Percentiles rank a stretch among this genome's conserved stretches.
phyloP scores from a whole-genome alignment of 2,797 vertebrate species.

The Pseudocheirus occidentalis region DNA sequence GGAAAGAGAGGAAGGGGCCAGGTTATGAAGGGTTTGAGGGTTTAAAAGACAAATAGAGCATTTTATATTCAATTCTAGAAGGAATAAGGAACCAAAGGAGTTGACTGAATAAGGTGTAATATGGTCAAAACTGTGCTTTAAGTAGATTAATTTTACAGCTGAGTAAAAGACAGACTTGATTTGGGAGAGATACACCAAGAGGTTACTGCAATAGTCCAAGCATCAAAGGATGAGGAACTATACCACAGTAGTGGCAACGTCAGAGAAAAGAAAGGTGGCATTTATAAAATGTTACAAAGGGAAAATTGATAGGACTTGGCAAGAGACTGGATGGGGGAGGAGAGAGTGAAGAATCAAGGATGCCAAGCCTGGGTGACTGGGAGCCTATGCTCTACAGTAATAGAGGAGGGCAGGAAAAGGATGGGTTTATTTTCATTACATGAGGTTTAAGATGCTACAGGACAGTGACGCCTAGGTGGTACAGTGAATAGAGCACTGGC shows the following conservation, averaged over 20 bases:
- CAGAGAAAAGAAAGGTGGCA: background rate
- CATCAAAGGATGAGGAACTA: background rate
- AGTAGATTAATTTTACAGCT: background rate
- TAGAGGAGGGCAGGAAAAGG: background rate
- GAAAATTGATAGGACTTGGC: background rate
- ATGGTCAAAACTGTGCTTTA: background rate
- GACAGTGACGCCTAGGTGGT: background rate
- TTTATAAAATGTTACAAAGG: background rate
- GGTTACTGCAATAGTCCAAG: background rate
- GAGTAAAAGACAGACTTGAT: background rate
- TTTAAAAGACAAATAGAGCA: background rate
- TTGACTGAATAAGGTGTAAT: background rate
- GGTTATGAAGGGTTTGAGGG: background rate
- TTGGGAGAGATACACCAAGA: background rate
- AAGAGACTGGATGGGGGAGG: background rate
- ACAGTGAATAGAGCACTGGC: no score
- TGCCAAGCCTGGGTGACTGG: background rate
- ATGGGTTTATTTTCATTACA: background rate
- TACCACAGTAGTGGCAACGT: background rate
- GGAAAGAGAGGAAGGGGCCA: background rate
- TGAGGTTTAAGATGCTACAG: background rate
- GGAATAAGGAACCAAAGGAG: background rate
- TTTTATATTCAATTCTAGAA: background rate
- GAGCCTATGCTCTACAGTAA: background rate
- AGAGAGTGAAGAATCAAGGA: background rate